Percentiles rank a stretch among this genome's conserved stretches.
Conservation (phyloP, 2,888 invertebrate species). For the Drosophila trichaetosa region DNA sequence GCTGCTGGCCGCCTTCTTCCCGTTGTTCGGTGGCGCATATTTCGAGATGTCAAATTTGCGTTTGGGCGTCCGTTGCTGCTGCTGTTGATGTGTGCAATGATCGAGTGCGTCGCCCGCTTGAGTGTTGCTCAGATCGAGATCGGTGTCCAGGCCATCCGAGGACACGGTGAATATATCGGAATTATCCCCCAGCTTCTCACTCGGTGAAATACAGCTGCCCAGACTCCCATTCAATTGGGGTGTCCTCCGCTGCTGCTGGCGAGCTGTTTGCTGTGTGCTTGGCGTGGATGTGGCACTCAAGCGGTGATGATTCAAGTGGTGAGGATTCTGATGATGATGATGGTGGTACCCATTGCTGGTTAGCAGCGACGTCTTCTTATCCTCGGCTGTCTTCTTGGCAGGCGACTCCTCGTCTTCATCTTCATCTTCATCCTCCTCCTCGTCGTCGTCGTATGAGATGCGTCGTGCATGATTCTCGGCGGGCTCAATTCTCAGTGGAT, state of each 20-base stretch:
- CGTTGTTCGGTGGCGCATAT: slow-evolving; percentile 77
- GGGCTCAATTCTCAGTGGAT: slow-evolving; percentile 22
- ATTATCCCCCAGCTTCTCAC: slow-evolving; percentile 83
- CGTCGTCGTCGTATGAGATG: slow-evolving; percentile 18
- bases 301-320: slow-evolving; percentile 9
- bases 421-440: neutral
- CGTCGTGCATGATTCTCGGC: slow-evolving; percentile 43
- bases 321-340: neutral
- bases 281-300: slow-evolving; percentile 69
- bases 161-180: slow-evolving; percentile 85
- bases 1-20: slow-evolving; percentile 69
- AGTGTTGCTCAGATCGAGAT: slow-evolving; percentile 83
- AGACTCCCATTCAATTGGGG: slow-evolving; percentile 82
- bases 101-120: slow-evolving; percentile 72
- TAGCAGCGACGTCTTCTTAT: slow-evolving; percentile 52
- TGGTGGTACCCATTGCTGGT: slow-evolving; percentile 49
- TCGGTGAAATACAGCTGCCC: slow-evolving; percentile 83
- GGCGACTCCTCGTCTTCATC: neutral
- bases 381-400: slow-evolving; percentile 17
- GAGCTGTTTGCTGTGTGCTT: slow-evolving; percentile 52
- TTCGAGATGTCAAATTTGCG: slow-evolving; percentile 81
- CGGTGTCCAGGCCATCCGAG: slow-evolving; percentile 84
- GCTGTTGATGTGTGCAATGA: slow-evolving; percentile 62
- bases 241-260: slow-evolving; percentile 60
- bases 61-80: slow-evolving; percentile 67